Conservation (phyloP, 2,113 vertebrate species). For the Cyanocitta stelleri region DNA sequence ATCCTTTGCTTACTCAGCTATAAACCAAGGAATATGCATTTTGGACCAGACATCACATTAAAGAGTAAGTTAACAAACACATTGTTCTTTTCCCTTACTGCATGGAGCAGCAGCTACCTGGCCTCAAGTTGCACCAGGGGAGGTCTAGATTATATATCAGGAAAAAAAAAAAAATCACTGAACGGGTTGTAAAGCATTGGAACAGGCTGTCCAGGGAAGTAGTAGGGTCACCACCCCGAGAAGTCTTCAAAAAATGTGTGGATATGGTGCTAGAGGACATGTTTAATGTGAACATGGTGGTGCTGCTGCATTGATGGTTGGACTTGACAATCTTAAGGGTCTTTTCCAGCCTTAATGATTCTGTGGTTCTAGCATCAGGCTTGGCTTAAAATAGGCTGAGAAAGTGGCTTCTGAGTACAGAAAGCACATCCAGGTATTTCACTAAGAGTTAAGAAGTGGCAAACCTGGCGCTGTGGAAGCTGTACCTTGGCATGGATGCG, state of each 20-base stretch:
- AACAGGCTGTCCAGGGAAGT: neutral
- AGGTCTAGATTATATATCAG: neutral
- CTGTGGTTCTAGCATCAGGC: neutral
- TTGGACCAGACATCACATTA: neutral
- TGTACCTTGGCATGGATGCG: conserved; percentile 89
- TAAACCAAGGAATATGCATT: neutral
- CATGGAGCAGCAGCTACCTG: neutral
- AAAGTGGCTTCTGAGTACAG: neutral
- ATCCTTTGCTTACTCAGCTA: neutral
- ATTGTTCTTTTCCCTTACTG: neutral
- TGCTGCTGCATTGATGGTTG: accelerated
- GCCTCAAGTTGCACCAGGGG: neutral
- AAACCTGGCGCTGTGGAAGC: neutral
- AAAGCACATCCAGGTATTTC: accelerated
- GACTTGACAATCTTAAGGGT: accelerated
- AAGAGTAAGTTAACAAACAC: neutral
- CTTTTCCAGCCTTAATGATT: neutral
- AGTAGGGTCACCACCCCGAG: neutral
- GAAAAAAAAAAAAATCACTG: neutral
- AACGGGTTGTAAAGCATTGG: neutral
- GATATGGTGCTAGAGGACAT: neutral
- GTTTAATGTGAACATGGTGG: neutral
- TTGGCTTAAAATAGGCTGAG: neutral
- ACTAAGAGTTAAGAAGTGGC: accelerated
- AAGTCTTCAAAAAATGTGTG: neutral